Evolutionary conservation across 1,140 invertebrate genomes (phyloP), one percentile per base, ranked within the genome.

Genomic region (Hypsibius dujardini): DNA sequence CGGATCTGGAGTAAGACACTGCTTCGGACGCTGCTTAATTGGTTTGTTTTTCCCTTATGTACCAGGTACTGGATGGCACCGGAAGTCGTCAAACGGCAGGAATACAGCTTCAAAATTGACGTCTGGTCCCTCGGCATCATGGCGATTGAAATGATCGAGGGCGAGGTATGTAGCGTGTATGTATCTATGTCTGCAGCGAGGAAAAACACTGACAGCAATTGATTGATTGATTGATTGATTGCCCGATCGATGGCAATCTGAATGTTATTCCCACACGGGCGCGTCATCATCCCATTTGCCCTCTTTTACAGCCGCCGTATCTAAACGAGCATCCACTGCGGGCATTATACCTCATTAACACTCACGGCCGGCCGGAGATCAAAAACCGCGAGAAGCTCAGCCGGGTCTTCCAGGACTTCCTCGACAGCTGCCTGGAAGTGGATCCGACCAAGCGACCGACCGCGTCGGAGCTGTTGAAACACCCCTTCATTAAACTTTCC

Each of bases 91-190:
- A 84, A 83, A 2, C 75, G 86, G 71, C 86, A 87, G 76, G 85
- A 86, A 73, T 87, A 87, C 78, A 86, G 86, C 46, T 85, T 86
- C 1, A 95, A 94, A 79, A 91, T 97, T 1, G 93, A 97, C 78
- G 90, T 95, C 47, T 97, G 93, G 93, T 90, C 88, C 0, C 80
- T 93, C 46, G 94, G 94, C 15, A 97, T 98, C 69, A 95, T 98
- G 93, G 91, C 90, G n/a, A 98, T 98, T 76, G 95, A 98, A 81
- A 98, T 98, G 94, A 90, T 97, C 56, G 92, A 96, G 77, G 94
- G 94, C 1, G 91, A 97, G 42, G 62, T 67, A n/a, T n/a, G n/a
- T n/a, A n/a, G n/a, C n/a, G n/a, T n/a, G n/a, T n/a, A n/a, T n/a
- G n/a, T n/a, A n/a, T n/a, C n/a, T n/a, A n/a, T n/a, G n/a, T n/a